Evolutionary conservation across 1,140 invertebrate genomes (phyloP), one percentile per base, ranked within the genome.

Genomic region (Campoletis sonorensis): DNA sequence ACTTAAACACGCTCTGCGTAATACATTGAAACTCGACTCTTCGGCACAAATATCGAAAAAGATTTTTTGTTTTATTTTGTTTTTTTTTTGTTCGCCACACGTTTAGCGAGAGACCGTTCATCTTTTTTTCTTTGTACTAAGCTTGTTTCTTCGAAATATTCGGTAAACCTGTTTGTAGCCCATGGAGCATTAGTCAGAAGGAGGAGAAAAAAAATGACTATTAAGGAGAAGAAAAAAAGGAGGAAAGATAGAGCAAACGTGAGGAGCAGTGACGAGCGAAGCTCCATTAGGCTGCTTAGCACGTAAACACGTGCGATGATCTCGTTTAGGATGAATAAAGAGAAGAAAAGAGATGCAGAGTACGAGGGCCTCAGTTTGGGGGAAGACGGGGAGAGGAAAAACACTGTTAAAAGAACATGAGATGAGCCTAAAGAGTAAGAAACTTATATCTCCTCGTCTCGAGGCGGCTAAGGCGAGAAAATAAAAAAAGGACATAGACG

Each of bases 231-330:
- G 18, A 33, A 49, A 64, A 64, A 27, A 40, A 8, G 54, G 26
- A 45, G 30, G 30, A n/a, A n/a, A 61, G 21, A 67, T 16, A 61
- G 26, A 27, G 23, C 18, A 64, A 54, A 58, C 70, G 49, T 70
- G 85, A 86, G 85, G 84, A 81, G 80, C 80, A 86, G 82, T 84
- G 80, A 67, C 40, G 40, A 73, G 33, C n/a, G 33, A 30, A 54
- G 30, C 18, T 85, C 84, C 85, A 88, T 90, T 90, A 90, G 88
- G 83, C 84, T 89, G 88, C 86, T 90, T 90, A 89, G 87, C 88
- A 88, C 87, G 88, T 87, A 88, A 89, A 86, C 88, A 87, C 85
- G 83, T 76, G 67, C 75, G 79, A 84, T 84, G 86, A 85, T 87
- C 87, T 89, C 87, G 87, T 89, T 89, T 87, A 85, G 87, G 84